phyloP scores from a whole-genome alignment of 1,140 invertebrate genomes.

The Melanaphis sacchari region DNA sequence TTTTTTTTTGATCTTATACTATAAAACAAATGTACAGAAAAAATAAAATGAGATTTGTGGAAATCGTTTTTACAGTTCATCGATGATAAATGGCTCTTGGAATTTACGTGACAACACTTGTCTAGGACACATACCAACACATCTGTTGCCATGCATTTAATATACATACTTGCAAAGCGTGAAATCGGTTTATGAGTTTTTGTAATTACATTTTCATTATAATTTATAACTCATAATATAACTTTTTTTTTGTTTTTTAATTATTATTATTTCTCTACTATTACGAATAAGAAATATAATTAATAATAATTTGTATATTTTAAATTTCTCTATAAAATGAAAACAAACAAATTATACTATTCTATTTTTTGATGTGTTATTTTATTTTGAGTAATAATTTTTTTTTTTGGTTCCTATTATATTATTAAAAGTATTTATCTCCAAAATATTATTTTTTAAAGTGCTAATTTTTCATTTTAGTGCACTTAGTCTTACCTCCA shows the following conservation, averaged over 20 bases:
- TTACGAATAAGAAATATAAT: background rate
- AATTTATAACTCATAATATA: background rate
- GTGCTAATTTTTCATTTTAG: too few relatives aligned
- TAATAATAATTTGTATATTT: background rate
- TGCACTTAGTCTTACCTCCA: too few relatives aligned
- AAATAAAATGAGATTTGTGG: background rate
- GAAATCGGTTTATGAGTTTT: background rate
- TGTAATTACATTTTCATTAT: background rate
- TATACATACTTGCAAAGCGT: background rate
- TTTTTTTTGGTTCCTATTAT: too few relatives aligned
- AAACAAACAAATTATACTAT: background rate
- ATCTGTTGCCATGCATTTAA: background rate
- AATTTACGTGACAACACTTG: background rate
- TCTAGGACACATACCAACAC: background rate
- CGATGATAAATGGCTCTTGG: background rate
- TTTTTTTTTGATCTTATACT: background rate
- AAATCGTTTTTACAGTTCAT: background rate
- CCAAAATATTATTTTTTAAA: too few relatives aligned
- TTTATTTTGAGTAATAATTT: background rate
- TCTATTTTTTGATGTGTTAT: background rate
- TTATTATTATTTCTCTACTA: background rate
- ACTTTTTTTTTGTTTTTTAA: background rate
- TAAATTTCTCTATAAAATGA: background rate
- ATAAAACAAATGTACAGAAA: background rate
- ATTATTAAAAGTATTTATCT: too few relatives aligned